Conservation (phyloP, 2,888 invertebrate species). For the Drosophila incognita region DNA sequence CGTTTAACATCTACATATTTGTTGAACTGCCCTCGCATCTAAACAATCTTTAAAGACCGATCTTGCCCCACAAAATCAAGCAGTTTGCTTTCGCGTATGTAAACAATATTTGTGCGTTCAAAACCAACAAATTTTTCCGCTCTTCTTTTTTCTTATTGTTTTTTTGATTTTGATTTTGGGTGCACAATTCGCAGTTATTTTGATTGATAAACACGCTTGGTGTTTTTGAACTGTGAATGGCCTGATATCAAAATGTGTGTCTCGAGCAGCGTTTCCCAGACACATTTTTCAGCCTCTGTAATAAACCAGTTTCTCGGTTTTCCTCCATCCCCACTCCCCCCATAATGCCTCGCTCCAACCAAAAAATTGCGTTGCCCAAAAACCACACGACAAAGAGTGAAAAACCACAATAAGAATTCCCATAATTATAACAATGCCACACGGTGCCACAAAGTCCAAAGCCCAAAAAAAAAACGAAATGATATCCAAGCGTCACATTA, state of each 20-base stretch:
- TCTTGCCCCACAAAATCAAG: constrained; percentile 40
- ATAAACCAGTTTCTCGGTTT: constrained; percentile 58
- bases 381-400: constrained; percentile 67
- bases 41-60: constrained; percentile 35
- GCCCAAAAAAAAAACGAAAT: constrained; percentile 46
- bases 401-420: constrained; percentile 78
- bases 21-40: constrained; percentile 33
- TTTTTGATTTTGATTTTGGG: constrained; percentile 18
- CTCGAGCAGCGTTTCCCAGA: constrained; percentile 20
- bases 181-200: constrained; percentile 48
- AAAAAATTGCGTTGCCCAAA: constrained; percentile 61
- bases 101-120: constrained; percentile 37
- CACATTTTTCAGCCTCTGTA: constrained; percentile 15
- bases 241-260: constrained; percentile 9
- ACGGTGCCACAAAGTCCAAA: constrained; percentile 15
- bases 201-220: constrained; percentile 36
- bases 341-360: constrained; percentile 1
- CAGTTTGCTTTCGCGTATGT: constrained; percentile 33
- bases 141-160: background rate
- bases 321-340: background rate
- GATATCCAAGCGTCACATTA: constrained; percentile 69
- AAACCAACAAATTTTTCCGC: constrained; percentile 6
- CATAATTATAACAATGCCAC: constrained; percentile 75
- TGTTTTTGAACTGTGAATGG: constrained; percentile 21
- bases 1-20: constrained; percentile 1